Percentiles rank a stretch among this genome's conserved stretches.
Conservation (phyloP, 2,797 vertebrate genomes). For the Cyprinodon diabolis region DNA sequence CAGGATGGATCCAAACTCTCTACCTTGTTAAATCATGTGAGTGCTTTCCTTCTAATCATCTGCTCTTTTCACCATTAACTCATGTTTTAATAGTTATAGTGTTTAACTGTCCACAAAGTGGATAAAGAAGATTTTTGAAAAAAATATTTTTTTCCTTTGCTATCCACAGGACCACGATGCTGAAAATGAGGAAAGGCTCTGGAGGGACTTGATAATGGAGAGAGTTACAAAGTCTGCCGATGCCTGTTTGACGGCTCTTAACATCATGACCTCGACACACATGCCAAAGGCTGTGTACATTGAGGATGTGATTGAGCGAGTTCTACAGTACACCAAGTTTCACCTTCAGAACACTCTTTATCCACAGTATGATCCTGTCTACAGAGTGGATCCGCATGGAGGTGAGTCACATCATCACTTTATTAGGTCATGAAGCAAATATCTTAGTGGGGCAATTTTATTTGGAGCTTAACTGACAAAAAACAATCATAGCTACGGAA, state of each 20-base stretch:
- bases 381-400: constrained; percentile 94
- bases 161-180: constrained; percentile 89
- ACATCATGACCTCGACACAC: constrained; percentile 96
- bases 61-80: constrained; percentile 7
- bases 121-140: not conserved
- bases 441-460: not conserved
- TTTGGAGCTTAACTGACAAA: not conserved
- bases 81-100: too few species aligned
- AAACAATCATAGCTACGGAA: not conserved
- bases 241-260: constrained; percentile 94
- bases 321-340: constrained; percentile 97
- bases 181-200: constrained; percentile 95
- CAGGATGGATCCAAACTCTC: constrained; percentile 94
- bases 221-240: constrained; percentile 98
- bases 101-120: not conserved
- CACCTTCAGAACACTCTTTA: constrained; percentile 97
- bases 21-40: constrained; percentile 93
- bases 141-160: not conserved
- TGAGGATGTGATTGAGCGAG: constrained; percentile 96
- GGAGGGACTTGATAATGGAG: constrained; percentile 99
- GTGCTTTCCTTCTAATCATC: constrained; percentile 34
- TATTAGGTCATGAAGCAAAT: not conserved
- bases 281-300: constrained; percentile 99
- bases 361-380: constrained; percentile 97
- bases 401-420: constrained; percentile 72